Base-by-base conservation (phyloP, 2,888 invertebrate species). In the Drosophila stalkeri region DNA sequence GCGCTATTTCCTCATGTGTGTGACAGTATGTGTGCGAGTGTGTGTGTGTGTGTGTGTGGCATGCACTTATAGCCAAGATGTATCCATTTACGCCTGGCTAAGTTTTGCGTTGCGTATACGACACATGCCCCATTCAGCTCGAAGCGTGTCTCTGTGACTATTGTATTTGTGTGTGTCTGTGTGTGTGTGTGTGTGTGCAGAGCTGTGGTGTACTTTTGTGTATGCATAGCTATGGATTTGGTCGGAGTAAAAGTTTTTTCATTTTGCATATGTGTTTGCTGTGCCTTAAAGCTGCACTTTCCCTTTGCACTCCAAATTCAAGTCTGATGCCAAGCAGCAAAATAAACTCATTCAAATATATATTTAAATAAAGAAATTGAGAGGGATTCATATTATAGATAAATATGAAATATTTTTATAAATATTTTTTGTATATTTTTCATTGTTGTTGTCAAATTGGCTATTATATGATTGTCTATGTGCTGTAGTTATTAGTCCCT, bases 71-170 rank as follows among this genome's bases (percentile, higher is more conserved):
- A 75, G 82, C 79, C 81, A 87, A 84, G 86, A 84, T 85, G 84
- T 88, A 85, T 85, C 83, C 89, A 90, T 85, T 85, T 88, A 86
- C 89, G 90, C 80, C 80, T 88, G 84, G 90, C 89, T 80, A 85
- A 85, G 90, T 88, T 85, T 73, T 80, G 52, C 89, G 86, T 90
- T 90, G 88, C 85, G 86, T 79, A 90, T 86, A 88, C 90, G 90
- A 88, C 85, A 82, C 90, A 82, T 82, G 77, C 68, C 66, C 78
- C 81, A 77, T 72, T 76, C 81, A 76, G 68, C 86, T 86, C 64
- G 64, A 56, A 79, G 66, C 85, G 69, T 81, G 63, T 77, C 78
- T 56, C 68, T 72, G 49, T 47, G 27, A 43, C 72, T 77, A 43
- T 69, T 47, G 51, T 77, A 35, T 52, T 1, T 52, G 11, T 52